Percentiles rank a stretch among this genome's conserved stretches.
Evolutionary conservation across 2,797 vertebrate species (phyloP).

Genomic region (Glyptemys insculpta): DNA sequence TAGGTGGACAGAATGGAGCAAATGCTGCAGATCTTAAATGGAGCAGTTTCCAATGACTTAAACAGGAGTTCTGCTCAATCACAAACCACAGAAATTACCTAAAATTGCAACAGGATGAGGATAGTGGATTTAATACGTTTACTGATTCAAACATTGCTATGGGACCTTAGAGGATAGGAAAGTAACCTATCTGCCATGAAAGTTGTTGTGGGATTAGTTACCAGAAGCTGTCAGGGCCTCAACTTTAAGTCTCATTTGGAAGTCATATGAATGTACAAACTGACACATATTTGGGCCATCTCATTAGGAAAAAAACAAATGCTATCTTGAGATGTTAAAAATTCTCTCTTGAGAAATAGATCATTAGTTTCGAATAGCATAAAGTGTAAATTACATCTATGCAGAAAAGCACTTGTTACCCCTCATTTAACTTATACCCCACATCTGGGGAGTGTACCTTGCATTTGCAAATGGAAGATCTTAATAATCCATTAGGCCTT

Average conservation of each 20-base stretch:
- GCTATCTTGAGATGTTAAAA: neutral
- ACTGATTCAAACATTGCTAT: neutral
- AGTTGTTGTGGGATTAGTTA: neutral
- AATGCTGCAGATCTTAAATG: neutral
- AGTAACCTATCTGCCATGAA: neutral
- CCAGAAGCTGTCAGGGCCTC: conserved; percentile 3
- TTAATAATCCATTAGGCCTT: neutral
- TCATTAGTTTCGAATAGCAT: neutral
- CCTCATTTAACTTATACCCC: neutral
- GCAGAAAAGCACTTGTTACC: neutral
- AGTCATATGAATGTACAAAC: neutral
- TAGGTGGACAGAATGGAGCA: neutral
- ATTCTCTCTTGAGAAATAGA: neutral
- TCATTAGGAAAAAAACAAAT: neutral
- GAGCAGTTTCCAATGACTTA: conserved; percentile 22
- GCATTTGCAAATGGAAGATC: neutral
- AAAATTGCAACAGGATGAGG: neutral
- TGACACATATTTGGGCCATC: neutral
- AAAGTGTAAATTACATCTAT: neutral
- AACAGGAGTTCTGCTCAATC: neutral
- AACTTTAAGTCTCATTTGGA: conserved; percentile 7
- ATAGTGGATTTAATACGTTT: neutral
- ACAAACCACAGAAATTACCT: neutral
- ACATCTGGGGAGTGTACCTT: neutral
- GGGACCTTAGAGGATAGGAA: neutral